Conservation (phyloP, 2,888 invertebrate species). For the Nebria brevicollis region DNA sequence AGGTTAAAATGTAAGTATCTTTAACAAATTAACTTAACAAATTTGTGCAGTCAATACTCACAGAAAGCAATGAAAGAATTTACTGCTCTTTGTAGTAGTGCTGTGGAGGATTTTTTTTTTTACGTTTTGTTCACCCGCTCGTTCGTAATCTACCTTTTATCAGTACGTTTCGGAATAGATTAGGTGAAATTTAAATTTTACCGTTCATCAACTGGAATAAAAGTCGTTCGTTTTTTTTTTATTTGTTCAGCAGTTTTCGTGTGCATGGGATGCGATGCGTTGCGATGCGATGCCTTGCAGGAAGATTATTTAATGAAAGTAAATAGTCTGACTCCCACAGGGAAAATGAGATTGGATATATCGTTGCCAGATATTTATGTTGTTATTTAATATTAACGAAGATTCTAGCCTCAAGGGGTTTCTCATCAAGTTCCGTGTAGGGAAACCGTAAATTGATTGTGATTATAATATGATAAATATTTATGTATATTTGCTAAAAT, state of each 20-base stretch:
- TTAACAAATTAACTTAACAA: neutral
- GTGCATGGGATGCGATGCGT: neutral
- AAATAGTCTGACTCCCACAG: neutral
- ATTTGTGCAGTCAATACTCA: neutral
- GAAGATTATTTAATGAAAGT: neutral
- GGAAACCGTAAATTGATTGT: neutral
- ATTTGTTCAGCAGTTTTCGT: neutral
- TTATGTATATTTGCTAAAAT: no score
- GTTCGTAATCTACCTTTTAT: conserved; percentile 1
- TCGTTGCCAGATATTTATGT: neutral
- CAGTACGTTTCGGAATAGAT: neutral
- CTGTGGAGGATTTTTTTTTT: neutral
- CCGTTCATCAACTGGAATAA: conserved; percentile 12
- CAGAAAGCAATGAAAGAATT: neutral
- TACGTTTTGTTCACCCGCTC: neutral
- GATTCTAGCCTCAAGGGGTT: neutral
- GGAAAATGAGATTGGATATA: neutral
- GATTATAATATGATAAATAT: neutral
- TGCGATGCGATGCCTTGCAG: no score
- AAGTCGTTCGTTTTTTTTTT: conserved; percentile 15
- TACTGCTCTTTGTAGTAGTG: neutral
- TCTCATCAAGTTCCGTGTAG: neutral
- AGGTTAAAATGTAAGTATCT: conserved; percentile 1
- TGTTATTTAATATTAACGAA: neutral
- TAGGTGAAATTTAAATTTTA: neutral